A percentile compares a stretch with the other conserved stretches of the same genome.
These are phyloP conservation scores for Zapornia atra DNA, from an alignment of 2,113 vertebrate genomes.

Conservation along the genomic window DNA sequence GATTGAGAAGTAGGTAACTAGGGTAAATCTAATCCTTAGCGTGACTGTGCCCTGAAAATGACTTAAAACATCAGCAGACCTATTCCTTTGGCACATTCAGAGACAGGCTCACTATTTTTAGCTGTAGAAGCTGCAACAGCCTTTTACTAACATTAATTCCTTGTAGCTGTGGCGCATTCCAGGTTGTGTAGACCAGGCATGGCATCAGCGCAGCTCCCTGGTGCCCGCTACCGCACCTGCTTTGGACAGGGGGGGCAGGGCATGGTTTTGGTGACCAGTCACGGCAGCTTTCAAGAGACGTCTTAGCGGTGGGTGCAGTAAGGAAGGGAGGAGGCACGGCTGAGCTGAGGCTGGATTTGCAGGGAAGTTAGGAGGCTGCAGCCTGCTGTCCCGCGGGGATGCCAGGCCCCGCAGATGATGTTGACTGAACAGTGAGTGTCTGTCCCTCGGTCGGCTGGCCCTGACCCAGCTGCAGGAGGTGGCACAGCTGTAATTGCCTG, in stretches of 20 bases:
- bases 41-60: slow-evolving; percentile 8
- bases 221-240: background rate
- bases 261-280: background rate
- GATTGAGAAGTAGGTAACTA: slow-evolving; percentile 56
- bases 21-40: slow-evolving; percentile 42
- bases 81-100: background rate
- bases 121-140: background rate
- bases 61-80: slow-evolving; percentile 43
- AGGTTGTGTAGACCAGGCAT: background rate
- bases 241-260: background rate
- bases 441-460: background rate
- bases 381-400: background rate
- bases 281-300: background rate
- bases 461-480: background rate
- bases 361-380: background rate
- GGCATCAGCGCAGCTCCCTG: background rate
- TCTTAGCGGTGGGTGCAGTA: background rate
- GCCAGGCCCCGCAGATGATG: slow-evolving; percentile 26
- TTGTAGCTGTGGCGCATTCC: background rate
- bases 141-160: background rate
- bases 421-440: background rate
- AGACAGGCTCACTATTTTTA: slow-evolving; percentile 31
- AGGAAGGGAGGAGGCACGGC: background rate
- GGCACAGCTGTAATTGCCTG: slow-evolving; percentile 29
- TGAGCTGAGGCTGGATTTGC: background rate